Percentiles rank a stretch among this genome's conserved stretches.
Evolutionary conservation across 2,888 invertebrate genomes (phyloP).

Genomic region (Cephonodes hylas): DNA sequence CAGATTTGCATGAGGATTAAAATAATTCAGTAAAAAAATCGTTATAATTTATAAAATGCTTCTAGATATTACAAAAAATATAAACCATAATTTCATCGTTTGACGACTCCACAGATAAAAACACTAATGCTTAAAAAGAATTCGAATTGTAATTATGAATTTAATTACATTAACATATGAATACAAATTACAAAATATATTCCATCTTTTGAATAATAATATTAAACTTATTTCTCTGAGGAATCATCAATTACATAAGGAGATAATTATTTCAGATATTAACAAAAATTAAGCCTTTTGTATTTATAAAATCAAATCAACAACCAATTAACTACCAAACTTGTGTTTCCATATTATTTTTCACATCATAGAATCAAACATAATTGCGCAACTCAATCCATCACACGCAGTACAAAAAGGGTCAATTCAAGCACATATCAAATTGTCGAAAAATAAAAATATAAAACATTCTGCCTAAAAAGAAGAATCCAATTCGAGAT

Average conservation of each 20-base stretch:
- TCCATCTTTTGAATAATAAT: neutral
- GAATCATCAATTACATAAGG: neutral
- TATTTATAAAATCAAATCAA: neutral
- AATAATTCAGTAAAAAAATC: neutral
- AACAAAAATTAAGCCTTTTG: neutral
- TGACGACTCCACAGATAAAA: neutral
- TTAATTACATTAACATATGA: neutral
- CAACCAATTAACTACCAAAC: neutral
- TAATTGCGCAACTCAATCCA: neutral
- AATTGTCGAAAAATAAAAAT: slow-evolving; percentile 20
- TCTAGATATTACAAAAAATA: neutral
- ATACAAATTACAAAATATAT: neutral
- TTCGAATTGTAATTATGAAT: neutral
- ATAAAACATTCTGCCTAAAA: slow-evolving; percentile 45
- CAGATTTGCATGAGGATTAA: neutral
- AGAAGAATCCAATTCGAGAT: slow-evolving; percentile 72
- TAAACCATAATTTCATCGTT: neutral
- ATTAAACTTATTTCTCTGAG: neutral
- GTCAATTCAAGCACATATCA: slow-evolving; percentile 18
- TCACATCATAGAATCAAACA: neutral
- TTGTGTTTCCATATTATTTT: neutral
- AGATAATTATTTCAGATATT: neutral
- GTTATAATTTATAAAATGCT: neutral
- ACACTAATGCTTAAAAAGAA: neutral
- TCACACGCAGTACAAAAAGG: slow-evolving; percentile 12